phyloP scores from a whole-genome alignment of 2,113 vertebrate genomes.

The Cardinalis cardinalis region DNA sequence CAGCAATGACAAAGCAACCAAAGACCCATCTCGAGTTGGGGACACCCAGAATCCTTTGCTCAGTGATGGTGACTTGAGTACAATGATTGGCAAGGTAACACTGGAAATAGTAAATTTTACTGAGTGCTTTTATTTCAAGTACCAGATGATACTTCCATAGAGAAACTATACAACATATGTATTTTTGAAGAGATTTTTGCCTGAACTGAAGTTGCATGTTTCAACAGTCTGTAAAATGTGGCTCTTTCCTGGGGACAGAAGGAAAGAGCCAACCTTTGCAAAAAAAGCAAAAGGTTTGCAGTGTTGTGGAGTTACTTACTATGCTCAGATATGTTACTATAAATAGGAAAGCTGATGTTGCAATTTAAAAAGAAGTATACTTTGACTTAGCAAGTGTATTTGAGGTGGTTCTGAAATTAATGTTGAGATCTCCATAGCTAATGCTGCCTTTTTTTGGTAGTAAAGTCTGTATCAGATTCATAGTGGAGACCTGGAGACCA shows the following conservation, averaged over 20 bases:
- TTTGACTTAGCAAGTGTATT: background rate
- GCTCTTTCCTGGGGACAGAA: background rate
- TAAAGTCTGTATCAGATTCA: background rate
- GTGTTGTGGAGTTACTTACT: background rate
- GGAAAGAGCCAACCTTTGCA: background rate
- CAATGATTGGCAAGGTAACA: constrained; percentile 94
- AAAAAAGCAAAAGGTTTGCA: background rate
- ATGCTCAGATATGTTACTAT: background rate
- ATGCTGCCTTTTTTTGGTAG: background rate
- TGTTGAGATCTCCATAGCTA: background rate
- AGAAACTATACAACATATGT: background rate
- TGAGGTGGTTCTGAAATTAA: background rate
- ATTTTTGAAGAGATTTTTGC: background rate
- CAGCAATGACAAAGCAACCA: constrained; percentile 97
- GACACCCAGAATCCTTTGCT: constrained; percentile 95
- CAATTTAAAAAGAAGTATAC: background rate
- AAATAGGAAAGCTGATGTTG: background rate
- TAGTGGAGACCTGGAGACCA: background rate
- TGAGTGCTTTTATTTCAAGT: background rate
- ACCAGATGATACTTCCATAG: background rate
- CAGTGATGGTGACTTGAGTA: constrained; percentile 93
- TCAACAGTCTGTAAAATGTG: background rate
- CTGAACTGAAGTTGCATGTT: background rate
- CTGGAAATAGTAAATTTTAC: background rate
- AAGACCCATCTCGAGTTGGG: constrained; percentile 97